Conservation (phyloP, 2,113 vertebrate genomes). For the Apodemus sylvaticus region DNA sequence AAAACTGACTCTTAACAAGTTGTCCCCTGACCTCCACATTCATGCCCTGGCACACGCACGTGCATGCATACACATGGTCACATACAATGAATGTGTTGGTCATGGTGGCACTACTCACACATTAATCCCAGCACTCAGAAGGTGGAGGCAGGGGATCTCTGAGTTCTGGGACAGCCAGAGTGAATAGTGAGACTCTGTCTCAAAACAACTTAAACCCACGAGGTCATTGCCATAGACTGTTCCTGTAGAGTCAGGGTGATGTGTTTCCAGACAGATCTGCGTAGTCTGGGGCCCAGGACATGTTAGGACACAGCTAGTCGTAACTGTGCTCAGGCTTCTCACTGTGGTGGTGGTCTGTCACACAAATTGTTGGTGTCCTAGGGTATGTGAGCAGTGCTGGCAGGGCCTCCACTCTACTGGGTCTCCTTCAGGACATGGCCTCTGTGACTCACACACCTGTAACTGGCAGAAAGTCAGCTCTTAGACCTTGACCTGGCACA, state of each 20-base stretch:
- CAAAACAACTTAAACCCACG: not conserved
- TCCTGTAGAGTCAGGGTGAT: not conserved
- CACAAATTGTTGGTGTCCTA: not conserved
- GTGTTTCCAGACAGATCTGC: not conserved
- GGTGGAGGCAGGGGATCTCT: not conserved
- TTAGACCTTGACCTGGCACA: not conserved
- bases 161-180: not conserved
- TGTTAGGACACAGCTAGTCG: not conserved
- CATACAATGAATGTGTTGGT: not conserved
- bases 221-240: not conserved
- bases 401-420: not conserved
- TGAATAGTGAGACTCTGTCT: not conserved
- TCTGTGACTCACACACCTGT: not conserved
- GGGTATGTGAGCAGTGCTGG: not conserved
- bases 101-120: not conserved
- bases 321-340: rapidly evolving
- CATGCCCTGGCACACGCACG: not conserved
- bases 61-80: not conserved
- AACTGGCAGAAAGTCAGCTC: not conserved
- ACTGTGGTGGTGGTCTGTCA: not conserved
- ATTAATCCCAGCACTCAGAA: not conserved
- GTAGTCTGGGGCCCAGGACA: not conserved
- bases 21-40: not conserved
- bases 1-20: not conserved
- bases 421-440: not conserved